Conservation (phyloP, 2,797 vertebrate species). For the Sternotherus odoratus region DNA sequence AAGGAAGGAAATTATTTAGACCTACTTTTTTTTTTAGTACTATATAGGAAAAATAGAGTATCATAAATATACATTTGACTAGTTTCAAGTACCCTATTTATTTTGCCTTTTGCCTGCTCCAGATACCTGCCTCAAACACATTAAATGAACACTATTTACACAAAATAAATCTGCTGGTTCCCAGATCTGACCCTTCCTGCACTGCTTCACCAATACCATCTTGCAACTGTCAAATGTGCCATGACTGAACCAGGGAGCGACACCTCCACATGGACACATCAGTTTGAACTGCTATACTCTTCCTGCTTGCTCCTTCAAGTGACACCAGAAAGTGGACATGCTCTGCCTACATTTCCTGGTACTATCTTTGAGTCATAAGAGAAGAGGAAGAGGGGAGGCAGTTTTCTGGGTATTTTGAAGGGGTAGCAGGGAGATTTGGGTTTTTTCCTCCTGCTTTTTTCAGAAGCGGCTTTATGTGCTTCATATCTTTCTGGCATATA, state of each 20-base stretch:
- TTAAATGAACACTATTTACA: background rate
- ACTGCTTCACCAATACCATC: background rate
- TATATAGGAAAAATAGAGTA: background rate
- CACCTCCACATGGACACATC: background rate
- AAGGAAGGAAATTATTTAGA: background rate
- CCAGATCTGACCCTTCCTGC: background rate
- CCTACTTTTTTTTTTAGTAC: background rate
- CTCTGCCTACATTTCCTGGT: background rate
- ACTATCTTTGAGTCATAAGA: background rate
- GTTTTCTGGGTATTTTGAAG: background rate
- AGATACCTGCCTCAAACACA: background rate
- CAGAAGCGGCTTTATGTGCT: background rate
- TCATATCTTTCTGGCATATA: background rate
- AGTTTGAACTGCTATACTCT: background rate
- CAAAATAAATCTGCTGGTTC: background rate
- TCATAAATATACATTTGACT: background rate
- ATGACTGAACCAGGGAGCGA: background rate
- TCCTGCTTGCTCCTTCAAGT: background rate
- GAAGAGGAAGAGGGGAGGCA: background rate
- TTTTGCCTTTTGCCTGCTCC: background rate
- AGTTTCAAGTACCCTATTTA: background rate
- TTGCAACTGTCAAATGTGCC: background rate
- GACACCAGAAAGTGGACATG: background rate
- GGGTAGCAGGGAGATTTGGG: too few species aligned
- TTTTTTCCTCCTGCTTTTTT: background rate